Base-by-base conservation (phyloP, 2,113 vertebrate genomes). In the Dendropsophus ebraccatus region DNA sequence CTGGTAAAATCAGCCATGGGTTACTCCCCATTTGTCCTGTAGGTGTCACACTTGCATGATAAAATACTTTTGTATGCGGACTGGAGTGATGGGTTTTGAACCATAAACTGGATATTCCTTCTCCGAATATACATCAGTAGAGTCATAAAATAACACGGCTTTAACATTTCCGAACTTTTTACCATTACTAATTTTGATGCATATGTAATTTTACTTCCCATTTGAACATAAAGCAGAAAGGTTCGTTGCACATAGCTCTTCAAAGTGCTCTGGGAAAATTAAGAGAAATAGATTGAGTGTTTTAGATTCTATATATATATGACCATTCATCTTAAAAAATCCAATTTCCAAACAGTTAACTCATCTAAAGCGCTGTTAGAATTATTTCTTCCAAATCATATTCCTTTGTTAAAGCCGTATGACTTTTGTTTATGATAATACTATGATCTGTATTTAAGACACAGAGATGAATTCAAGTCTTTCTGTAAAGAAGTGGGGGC, bases 1-100 rank as follows among this genome's bases (percentile, higher is more conserved):
- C 35, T 23, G 1, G 25, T 76, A 19, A 30, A 77, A 10, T 32
- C 17, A 77, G 30, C 17, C 62, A 7, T 28, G n/a, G 14, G 32
- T 45, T 28, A 37, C 67, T 73, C 49, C 13, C 13, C 10, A n/a
- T 83, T 83, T 77, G 88, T 89, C 92, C 94, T 91, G 92, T 91
- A 94, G 94, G 89, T 93, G 93, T 93, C 93, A 90, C 90, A 93
- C 90, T 94, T 92, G 93, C 93, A 92, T 54, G 88, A 86, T 41
- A 79, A 89, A 86, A 91, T 70, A 83, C 65, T 28, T 45, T 88
- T 6, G 65, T 88, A 25, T 60, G 50, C 49, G 0, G 37, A 14
- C 30, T 54, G 73, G 76, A 41, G 56, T 35, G 77, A 67, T 74
- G 58, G 7, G 75, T 56, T 60, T 80, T 62, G 87, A 84, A 45